These are phyloP conservation scores for Asbolus verrucosus DNA, from an alignment of 1,140 invertebrate genomes.

Conservation along the genomic window DNA sequence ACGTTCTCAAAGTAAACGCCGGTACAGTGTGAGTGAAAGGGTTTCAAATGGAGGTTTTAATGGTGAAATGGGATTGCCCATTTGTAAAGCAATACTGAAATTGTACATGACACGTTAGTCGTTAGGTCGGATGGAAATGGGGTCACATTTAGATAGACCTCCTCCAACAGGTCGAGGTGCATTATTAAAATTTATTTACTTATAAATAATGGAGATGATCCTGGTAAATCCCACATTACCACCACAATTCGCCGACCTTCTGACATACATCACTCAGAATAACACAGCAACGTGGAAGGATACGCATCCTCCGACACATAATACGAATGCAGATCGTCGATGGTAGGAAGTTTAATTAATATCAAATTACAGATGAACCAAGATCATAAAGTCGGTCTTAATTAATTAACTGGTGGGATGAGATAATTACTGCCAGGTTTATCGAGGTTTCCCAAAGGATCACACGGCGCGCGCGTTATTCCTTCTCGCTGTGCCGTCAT, in stretches of 20 bases:
- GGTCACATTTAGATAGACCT: background rate
- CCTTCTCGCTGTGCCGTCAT: slow-evolving; percentile 9
- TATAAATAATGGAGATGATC: slow-evolving; percentile 16
- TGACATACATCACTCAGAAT: slow-evolving; percentile 29
- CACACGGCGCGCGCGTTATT: slow-evolving; percentile 21
- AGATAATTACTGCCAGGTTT: slow-evolving; percentile 46
- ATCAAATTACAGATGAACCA: slow-evolving; percentile 49
- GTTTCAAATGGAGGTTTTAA: background rate
- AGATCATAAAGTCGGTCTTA: slow-evolving; percentile 48
- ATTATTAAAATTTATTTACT: slow-evolving; percentile 36
- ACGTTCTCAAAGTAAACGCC: background rate
- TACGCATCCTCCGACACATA: background rate
- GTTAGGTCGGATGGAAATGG: background rate
- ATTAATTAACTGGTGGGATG: slow-evolving; percentile 50
- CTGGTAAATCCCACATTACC: slow-evolving; percentile 28
- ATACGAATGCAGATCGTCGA: slow-evolving; percentile 26
- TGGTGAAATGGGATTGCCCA: background rate
- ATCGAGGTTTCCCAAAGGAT: slow-evolving; percentile 35
- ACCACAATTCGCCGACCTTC: slow-evolving; percentile 9
- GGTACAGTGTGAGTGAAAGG: background rate
- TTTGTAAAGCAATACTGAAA: background rate
- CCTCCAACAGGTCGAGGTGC: background rate
- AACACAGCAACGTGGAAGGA: slow-evolving; percentile 21
- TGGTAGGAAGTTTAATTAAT: slow-evolving; percentile 48
- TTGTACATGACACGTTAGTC: slow-evolving; percentile 10